Conservation (phyloP, 2,113 vertebrate species). For the Myrmecophaga tridactyla region DNA sequence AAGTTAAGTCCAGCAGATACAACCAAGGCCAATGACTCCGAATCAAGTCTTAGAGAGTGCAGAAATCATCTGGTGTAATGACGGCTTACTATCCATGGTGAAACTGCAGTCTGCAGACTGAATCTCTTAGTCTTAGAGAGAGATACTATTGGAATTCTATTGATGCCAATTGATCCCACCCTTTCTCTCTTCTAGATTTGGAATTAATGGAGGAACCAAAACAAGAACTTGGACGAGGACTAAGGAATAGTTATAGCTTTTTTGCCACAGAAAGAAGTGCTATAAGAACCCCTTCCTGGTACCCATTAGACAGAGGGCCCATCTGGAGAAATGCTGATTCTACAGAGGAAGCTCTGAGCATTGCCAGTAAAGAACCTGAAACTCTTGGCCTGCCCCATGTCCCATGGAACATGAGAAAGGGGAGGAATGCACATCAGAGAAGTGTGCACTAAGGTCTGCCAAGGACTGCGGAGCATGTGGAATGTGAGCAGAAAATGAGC, state of each 20-base stretch:
- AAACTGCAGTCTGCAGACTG: not conserved
- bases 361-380: not conserved
- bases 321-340: not conserved
- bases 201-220: not conserved
- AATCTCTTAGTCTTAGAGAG: not conserved
- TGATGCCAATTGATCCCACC: not conserved
- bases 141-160: not conserved
- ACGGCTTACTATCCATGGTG: not conserved
- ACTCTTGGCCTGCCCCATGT: not conserved
- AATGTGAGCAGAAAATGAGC: not conserved
- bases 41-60: not conserved
- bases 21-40: not conserved
- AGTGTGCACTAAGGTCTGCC: too few relatives aligned
- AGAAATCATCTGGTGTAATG: not conserved
- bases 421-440: not conserved
- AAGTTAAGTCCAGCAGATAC: not conserved
- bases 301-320: not conserved
- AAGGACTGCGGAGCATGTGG: too few relatives aligned
- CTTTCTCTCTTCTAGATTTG: not conserved
- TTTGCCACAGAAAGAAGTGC: not conserved
- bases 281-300: not conserved
- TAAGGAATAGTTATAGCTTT: not conserved
- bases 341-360: not conserved
- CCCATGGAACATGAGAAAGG: not conserved
- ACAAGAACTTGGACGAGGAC: not conserved